Evolutionary conservation across 1,140 invertebrate genomes (phyloP).

Genomic region (Ylistrum balloti): DNA sequence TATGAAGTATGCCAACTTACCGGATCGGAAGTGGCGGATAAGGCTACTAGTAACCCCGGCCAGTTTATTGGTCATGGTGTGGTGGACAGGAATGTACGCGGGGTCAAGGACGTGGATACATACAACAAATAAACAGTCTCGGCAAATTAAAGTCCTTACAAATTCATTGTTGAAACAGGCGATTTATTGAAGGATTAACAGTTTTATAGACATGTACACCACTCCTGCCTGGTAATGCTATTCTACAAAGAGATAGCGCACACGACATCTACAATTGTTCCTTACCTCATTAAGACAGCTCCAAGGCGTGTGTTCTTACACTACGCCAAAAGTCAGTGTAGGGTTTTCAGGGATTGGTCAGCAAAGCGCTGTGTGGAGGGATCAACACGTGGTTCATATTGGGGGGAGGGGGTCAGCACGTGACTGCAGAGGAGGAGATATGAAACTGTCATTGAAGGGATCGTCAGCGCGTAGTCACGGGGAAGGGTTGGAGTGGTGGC

Average conservation of each 20-base stretch:
- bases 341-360: neutral
- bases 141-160: neutral
- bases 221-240: neutral
- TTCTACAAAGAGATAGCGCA: neutral
- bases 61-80: neutral
- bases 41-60: neutral
- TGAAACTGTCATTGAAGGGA: no score
- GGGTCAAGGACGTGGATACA: neutral
- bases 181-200: neutral
- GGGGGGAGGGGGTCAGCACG: neutral
- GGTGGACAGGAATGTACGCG: slow-evolving; percentile 30
- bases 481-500: no score
- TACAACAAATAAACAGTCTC: neutral
- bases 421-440: neutral
- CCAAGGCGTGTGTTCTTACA: no score
- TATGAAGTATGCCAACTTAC: neutral
- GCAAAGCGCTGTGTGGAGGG: no score
- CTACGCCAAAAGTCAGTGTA: neutral
- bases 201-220: neutral
- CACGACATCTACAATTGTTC: no score
- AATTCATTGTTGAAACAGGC: neutral
- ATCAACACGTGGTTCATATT: no score
- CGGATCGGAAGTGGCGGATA: slow-evolving; percentile 30
- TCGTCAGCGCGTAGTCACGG: no score
- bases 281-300: no score